Conservation (phyloP, 2,888 invertebrate species). For the Hyalella azteca region DNA sequence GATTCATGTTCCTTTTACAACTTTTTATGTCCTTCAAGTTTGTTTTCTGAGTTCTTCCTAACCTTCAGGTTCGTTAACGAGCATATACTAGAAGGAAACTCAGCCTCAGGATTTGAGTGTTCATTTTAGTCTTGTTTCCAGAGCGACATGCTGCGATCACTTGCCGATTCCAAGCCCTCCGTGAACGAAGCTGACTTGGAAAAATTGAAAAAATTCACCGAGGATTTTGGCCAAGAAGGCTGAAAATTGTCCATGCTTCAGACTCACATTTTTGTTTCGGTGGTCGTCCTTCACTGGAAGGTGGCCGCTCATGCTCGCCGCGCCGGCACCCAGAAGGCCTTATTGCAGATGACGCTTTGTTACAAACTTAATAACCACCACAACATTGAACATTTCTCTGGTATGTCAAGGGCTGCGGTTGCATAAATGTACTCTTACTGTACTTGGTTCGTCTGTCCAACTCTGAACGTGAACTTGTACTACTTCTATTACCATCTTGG, state of each 20-base stretch:
- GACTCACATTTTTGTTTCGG: background rate
- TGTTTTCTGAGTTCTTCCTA: background rate
- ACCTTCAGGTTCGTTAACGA: too few species aligned
- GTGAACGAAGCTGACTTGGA: slow-evolving; percentile 95
- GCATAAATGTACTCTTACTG: too few species aligned
- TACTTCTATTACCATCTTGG: too few species aligned
- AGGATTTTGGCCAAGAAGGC: slow-evolving; percentile 98
- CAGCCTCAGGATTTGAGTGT: too few species aligned
- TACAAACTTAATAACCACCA: background rate
- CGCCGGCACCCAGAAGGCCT: too few species aligned
- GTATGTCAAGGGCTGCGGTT: too few species aligned
- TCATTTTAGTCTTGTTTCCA: slow-evolving; percentile 61
- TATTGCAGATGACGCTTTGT: background rate
- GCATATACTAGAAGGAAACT: too few species aligned
- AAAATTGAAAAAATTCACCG: slow-evolving; percentile 91
- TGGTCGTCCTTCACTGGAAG: background rate
- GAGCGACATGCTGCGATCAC: slow-evolving; percentile 90
- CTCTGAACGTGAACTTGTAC: too few species aligned
- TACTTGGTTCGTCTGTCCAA: too few species aligned
- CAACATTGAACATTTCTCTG: background rate
- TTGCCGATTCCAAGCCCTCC: slow-evolving; percentile 94
- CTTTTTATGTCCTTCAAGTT: background rate
- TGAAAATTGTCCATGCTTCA: slow-evolving; percentile 64
- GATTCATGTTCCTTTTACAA: too few species aligned
- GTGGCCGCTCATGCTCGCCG: background rate